A percentile compares a stretch with the other conserved stretches of the same genome.
These are phyloP conservation scores for Amphiduros pacificus DNA, from an alignment of 2,888 invertebrate species.

Conservation along the genomic window DNA sequence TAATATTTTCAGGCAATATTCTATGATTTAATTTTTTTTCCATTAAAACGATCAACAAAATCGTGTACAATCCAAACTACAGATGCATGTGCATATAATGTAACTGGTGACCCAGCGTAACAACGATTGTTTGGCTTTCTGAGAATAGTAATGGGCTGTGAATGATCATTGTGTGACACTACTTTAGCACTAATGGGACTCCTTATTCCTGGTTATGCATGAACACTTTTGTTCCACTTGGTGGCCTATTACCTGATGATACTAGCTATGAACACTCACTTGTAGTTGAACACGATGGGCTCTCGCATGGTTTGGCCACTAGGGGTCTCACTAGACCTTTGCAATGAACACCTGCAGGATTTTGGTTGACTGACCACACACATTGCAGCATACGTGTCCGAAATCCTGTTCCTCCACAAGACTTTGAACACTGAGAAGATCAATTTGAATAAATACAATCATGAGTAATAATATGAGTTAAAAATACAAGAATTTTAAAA, in stretches of 20 bases:
- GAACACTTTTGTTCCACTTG: not conserved
- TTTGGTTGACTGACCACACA: constrained; percentile 85
- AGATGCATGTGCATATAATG: too few relatives aligned
- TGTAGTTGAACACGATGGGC: constrained; percentile 65
- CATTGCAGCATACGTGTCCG: constrained; percentile 88
- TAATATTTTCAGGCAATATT: too few relatives aligned
- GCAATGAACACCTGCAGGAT: constrained; percentile 81
- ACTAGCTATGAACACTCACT: constrained; percentile 54
- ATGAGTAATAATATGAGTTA: not conserved
- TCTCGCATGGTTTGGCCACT: constrained; percentile 75
- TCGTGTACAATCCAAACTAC: too few relatives aligned
- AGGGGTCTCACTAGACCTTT: constrained; percentile 76
- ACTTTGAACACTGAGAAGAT: constrained; percentile 70
- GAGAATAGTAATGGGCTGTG: too few relatives aligned
- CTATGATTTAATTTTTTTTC: not conserved
- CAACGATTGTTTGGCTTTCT: not conserved
- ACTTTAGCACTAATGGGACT: too few relatives aligned
- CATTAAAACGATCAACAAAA: too few relatives aligned
- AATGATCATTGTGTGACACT: too few relatives aligned
- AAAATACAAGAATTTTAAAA: not conserved
- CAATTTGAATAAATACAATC: not conserved
- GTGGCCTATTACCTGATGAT: not conserved
- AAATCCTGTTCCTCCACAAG: constrained; percentile 80
- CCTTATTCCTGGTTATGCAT: not conserved
- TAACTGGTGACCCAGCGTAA: not conserved